These are phyloP conservation scores for Scolopax rusticola DNA, from an alignment of 2,797 vertebrate species.

Conservation along the genomic window DNA sequence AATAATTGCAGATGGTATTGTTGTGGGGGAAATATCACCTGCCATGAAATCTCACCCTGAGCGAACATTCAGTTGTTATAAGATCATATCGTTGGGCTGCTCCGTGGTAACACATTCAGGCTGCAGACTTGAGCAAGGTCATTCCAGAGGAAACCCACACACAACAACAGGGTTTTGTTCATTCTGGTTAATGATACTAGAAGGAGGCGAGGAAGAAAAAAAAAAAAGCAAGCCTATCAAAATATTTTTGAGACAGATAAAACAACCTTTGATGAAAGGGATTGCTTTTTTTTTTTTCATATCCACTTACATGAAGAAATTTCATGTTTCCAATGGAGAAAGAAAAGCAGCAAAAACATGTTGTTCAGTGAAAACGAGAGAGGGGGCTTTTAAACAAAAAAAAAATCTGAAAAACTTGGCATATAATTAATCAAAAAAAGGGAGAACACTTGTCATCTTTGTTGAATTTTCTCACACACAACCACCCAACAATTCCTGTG, in stretches of 20 bases:
- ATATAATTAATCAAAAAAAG: not conserved
- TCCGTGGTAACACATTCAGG: not conserved
- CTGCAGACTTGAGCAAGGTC: slow-evolving; percentile 25
- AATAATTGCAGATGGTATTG: slow-evolving; percentile 51
- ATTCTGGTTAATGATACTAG: not conserved
- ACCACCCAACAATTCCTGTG: not conserved
- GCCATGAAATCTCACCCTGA: slow-evolving; percentile 25
- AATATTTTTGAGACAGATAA: slow-evolving; percentile 2
- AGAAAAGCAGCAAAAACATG: not conserved
- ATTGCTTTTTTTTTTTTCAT: not conserved
- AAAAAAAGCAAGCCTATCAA: not conserved
- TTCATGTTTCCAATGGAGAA: not conserved
- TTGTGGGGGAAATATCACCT: slow-evolving; percentile 42
- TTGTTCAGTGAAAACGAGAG: not conserved
- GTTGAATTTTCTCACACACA: not conserved
- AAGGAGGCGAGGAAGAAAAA: not conserved
- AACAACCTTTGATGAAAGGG: not conserved
- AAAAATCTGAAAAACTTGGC: accelerated
- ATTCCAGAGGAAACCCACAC: not conserved
- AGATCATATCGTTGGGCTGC: not conserved
- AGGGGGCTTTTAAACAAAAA: not conserved
- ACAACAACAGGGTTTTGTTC: slow-evolving; percentile 40
- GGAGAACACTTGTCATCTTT: not conserved
- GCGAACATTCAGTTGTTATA: not conserved
- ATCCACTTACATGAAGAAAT: not conserved